Base-by-base conservation (phyloP, 2,888 invertebrate species). In the Nipponacmea schrenckii region DNA sequence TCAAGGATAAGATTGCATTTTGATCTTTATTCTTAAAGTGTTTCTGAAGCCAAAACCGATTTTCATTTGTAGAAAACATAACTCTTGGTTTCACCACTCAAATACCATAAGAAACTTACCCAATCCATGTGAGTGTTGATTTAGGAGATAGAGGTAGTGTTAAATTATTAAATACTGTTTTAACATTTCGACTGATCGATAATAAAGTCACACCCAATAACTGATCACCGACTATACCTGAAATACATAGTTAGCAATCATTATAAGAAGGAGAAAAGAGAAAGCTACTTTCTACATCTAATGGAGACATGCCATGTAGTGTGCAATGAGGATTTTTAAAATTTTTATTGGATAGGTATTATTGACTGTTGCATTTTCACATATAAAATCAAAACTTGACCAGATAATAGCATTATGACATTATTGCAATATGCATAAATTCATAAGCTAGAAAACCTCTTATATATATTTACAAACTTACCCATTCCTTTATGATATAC, bases 401-500 rank as follows among this genome's bases (percentile, higher is more conserved):
- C n/a, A 27, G 10, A n/a, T 64, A 0, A 26, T 27, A 62, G 5
- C 10, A 8, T 7, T 39, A 39, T 7, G 39, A 8, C 39, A 8
- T 10, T 8, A 39, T 39, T 39, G 39, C 39, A 39, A 39, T 5
- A 39, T 8, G 8, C 10, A 39, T 39, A 8, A 8, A 10, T 2
- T 5, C 10, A 4, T 31, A 31, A 31, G 31, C 31, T 56, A 20
- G 15, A 10, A 20, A 56, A 17, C 5, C 12, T 15, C 12, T 50
- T 15, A 5, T 10, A 50, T 17, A 10, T 20, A 17, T 27, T 27
- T 31, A 15, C 7, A 2, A 8, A 77, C 83, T 77, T 76, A 86
- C 90, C 91, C 81, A 90, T 85, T 71, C 93, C 92, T 63, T 89
- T 88, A 83, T 95, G 94, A 86, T 93, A 90, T 39, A 93, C 92